Evolutionary conservation across 2,113 vertebrate genomes (phyloP).

Genomic region (Orycteropus afer): DNA sequence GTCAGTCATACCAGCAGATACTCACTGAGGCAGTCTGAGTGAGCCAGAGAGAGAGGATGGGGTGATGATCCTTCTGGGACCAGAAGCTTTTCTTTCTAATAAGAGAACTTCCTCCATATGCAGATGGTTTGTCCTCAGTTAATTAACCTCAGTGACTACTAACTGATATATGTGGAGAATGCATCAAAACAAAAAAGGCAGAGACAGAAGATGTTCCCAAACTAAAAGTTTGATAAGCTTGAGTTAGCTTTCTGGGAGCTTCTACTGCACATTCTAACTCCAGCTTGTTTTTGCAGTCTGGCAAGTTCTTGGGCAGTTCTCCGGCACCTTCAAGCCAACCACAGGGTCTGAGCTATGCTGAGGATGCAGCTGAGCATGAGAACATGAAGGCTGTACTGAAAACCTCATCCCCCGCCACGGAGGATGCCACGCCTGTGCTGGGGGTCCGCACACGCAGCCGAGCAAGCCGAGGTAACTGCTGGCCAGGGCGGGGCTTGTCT

Average conservation of each 20-base stretch:
- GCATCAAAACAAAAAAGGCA: neutral
- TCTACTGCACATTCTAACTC: neutral
- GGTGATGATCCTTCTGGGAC: neutral
- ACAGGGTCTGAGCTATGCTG: conserved; percentile 90
- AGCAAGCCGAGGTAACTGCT: conserved; percentile 87
- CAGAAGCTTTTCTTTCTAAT: neutral
- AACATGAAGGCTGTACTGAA: conserved; percentile 97
- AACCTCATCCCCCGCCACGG: conserved; percentile 83
- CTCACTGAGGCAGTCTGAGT: neutral
- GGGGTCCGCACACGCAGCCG: conserved; percentile 92
- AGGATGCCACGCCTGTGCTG: conserved; percentile 84
- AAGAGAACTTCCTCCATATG: neutral
- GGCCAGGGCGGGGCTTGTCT: accelerated
- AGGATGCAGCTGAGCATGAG: conserved; percentile 94
- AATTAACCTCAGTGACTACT: neutral
- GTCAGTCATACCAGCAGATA: accelerated
- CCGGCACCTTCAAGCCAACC: conserved; percentile 85
- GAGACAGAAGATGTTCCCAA: neutral
- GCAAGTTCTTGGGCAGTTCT: conserved; percentile 91
- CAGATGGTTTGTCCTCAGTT: neutral
- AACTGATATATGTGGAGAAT: neutral
- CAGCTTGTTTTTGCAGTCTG: conserved; percentile 86
- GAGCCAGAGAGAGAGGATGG: neutral
- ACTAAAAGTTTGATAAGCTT: neutral
- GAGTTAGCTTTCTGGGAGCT: neutral